Base-by-base conservation (phyloP, 2,797 vertebrate genomes). In the Orestias chungarensis region DNA sequence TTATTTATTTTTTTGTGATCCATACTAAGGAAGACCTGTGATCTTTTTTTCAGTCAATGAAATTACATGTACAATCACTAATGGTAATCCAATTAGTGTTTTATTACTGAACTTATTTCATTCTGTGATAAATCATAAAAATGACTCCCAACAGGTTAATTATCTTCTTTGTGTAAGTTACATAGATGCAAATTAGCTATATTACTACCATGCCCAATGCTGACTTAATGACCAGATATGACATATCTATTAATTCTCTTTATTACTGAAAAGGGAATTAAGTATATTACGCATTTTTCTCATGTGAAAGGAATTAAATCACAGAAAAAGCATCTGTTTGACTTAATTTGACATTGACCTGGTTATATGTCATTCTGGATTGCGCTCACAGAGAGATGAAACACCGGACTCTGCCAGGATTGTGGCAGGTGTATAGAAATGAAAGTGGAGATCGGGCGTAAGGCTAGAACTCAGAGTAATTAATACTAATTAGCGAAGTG, bases 381-480 rank as follows among this genome's bases (percentile, higher is more conserved):
- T 62, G 38, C 33, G 77, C 47, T 81, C 78, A 70, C 62, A 74
- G 72, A 29, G 49, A 68, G 68, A 83, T 6, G 40, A 11, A 81
- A 78, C 87, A 80, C 86, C 57, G 66, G 76, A 82, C 80, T 85
- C 86, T 82, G 71, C 71, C 64, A 42, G 78, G 85, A 77, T 69
- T 73, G 79, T 82, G 78, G 81, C 82, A 75, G 76, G 61, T 47
- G 25, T 49, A 76, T 25, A 84, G 74, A 84, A 75, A 78, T 74
- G 74, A 86, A 86, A 84, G 81, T 84, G 69, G 62, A 84, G 87
- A 91, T 90, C 89, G 84, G 89, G 90, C 88, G 84, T 86, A 79
- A 89, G 84, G 84, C 84, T 88, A 86, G 85, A 82, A 91, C 93
- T 91, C 91, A 90, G 91, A 90, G 93, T 95, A 94, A 94, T 93